phyloP scores from a whole-genome alignment of 2,797 vertebrate species.

The Sebastiscus tertius region DNA sequence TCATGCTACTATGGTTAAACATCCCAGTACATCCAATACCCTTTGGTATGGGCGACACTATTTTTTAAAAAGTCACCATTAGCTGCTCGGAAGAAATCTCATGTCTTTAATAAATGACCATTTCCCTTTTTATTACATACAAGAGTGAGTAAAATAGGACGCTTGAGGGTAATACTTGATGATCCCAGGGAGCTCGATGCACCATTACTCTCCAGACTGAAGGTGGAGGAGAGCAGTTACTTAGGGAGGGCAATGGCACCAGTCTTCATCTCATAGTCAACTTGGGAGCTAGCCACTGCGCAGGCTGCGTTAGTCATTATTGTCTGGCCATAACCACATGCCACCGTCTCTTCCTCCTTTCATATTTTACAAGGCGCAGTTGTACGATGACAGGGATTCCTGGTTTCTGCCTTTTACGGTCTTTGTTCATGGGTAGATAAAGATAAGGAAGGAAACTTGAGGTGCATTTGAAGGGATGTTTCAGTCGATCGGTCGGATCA shows the following conservation, averaged over 20 bases:
- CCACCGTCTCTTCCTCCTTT: slow-evolving; percentile 25
- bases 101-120: slow-evolving; percentile 40
- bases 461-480: slow-evolving; percentile 9
- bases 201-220: slow-evolving; percentile 24
- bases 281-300: slow-evolving; percentile 1
- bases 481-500: slow-evolving; percentile 97
- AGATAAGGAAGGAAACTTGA: slow-evolving; percentile 12
- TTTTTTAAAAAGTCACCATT: slow-evolving; percentile 46
- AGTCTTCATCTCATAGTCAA: slow-evolving; percentile 38
- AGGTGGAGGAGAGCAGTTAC: slow-evolving; percentile 25
- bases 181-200: slow-evolving; percentile 4
- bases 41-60: slow-evolving; percentile 1
- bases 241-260: slow-evolving; percentile 14
- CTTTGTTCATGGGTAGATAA: slow-evolving; percentile 53
- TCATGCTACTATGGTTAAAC: slow-evolving; percentile 26
- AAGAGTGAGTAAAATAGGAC: slow-evolving; percentile 41
- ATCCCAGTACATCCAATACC: slow-evolving; percentile 24
- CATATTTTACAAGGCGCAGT: slow-evolving; percentile 20
- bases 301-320: slow-evolving; percentile 24
- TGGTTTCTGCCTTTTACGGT: slow-evolving; percentile 26
- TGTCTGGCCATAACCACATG: slow-evolving; percentile 17
- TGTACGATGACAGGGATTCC: slow-evolving; percentile 22
- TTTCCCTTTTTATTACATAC: slow-evolving; percentile 59
- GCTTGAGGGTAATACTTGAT: slow-evolving; percentile 27
- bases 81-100: slow-evolving; percentile 71